phyloP scores from a whole-genome alignment of 2,797 vertebrate species.

The Tragopan temminckii region DNA sequence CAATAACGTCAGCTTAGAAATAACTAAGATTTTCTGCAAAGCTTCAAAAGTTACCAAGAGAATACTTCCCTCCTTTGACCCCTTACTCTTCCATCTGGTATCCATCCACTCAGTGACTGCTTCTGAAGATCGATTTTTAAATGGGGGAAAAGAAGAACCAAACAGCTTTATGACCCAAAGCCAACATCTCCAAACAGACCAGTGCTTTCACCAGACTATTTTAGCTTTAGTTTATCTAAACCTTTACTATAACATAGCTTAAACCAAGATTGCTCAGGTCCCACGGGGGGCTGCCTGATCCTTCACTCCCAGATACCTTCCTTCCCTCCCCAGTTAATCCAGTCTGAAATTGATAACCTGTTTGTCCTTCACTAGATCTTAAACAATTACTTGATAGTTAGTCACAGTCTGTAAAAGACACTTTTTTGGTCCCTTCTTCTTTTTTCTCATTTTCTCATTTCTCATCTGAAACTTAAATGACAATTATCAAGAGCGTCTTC shows the following conservation, averaged over 20 bases:
- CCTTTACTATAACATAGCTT: not conserved
- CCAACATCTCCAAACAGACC: not conserved
- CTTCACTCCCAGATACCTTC: not conserved
- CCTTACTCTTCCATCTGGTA: not conserved
- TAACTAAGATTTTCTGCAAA: not conserved
- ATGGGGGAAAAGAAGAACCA: accelerated
- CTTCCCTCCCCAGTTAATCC: not conserved
- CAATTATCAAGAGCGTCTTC: not conserved
- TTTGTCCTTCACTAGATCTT: not conserved
- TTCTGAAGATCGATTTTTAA: not conserved
- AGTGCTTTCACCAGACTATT: not conserved
- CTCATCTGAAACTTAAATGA: not conserved
- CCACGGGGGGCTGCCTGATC: not conserved
- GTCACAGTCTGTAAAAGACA: not conserved
- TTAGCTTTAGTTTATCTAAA: not conserved
- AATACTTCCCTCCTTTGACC: not conserved
- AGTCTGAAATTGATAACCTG: not conserved
- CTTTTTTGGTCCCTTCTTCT: not conserved
- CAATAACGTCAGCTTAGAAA: not conserved
- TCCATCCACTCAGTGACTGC: not conserved
- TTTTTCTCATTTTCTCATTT: not conserved
- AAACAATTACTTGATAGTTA: not conserved
- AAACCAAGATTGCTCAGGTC: not conserved
- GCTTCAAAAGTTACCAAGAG: not conserved
- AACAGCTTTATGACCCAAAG: not conserved